These are phyloP conservation scores for Entomobrya proxima DNA, from an alignment of 2,888 invertebrate species.

Conservation along the genomic window DNA sequence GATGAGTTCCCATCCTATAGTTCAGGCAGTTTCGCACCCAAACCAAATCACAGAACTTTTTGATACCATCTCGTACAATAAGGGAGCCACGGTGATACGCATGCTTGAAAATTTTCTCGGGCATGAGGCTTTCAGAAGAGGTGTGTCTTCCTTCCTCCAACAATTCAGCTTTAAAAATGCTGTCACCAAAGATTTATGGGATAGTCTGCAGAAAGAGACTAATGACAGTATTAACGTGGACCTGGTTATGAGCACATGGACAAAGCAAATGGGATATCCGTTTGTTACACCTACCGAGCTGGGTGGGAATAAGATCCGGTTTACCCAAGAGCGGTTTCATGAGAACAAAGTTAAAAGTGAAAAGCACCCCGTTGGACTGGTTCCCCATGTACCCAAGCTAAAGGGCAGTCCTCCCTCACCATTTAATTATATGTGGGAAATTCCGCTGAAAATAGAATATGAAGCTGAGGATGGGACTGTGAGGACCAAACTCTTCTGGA, in stretches of 20 bases:
- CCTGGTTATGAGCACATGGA: slow-evolving; percentile 91
- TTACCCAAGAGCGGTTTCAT: slow-evolving; percentile 57
- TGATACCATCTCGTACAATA: slow-evolving; percentile 93
- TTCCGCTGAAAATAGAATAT: slow-evolving; percentile 81
- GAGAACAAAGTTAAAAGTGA: slow-evolving; percentile 16
- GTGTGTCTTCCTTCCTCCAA: slow-evolving; percentile 86
- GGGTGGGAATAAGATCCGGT: slow-evolving; percentile 25
- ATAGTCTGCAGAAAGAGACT: slow-evolving; percentile 81
- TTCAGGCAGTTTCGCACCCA: slow-evolving; percentile 89
- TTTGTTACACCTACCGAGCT: slow-evolving; percentile 30
- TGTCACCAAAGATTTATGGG: slow-evolving; percentile 86
- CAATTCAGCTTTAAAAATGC: slow-evolving; percentile 86
- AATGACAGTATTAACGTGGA: slow-evolving; percentile 78
- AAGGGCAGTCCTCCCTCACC: slow-evolving; percentile 71
- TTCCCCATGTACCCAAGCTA: background rate
- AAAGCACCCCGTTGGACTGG: slow-evolving; percentile 2
- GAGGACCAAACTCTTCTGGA: slow-evolving; percentile 48
- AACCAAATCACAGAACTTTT: slow-evolving; percentile 94
- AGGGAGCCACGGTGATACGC: slow-evolving; percentile 79
- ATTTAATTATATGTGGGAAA: slow-evolving; percentile 87
- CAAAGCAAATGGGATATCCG: slow-evolving; percentile 87
- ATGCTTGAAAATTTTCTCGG: slow-evolving; percentile 92
- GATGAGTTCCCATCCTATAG: slow-evolving; percentile 92
- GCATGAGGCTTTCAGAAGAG: slow-evolving; percentile 83
- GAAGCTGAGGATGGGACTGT: background rate